Evolutionary conservation across 2,797 vertebrate species (phyloP).

Genomic region (Premnoplex brunnescens): DNA sequence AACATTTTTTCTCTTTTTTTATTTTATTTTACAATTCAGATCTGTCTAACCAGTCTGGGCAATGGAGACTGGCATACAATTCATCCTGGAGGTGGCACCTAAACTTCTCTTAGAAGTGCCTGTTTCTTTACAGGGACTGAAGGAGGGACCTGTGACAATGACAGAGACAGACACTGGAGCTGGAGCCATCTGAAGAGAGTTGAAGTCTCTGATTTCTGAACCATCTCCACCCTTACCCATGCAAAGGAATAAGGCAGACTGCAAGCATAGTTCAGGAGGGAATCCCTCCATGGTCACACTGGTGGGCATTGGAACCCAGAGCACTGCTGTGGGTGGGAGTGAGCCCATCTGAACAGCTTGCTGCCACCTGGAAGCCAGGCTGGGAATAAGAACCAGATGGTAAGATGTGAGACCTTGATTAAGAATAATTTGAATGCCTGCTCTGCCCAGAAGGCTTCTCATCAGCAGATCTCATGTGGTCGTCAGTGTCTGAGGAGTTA

Average conservation of each 20-base stretch:
- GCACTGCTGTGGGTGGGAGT: background rate
- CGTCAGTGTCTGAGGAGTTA: background rate
- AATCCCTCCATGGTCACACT: accelerated
- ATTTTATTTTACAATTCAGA: background rate
- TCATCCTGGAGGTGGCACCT: background rate
- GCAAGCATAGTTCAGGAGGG: background rate
- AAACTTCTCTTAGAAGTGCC: background rate
- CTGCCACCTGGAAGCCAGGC: background rate
- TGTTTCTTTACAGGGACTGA: background rate
- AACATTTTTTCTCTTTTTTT: too few species aligned
- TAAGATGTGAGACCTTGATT: background rate
- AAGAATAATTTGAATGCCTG: background rate
- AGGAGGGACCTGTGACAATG: background rate
- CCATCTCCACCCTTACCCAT: background rate
- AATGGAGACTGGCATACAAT: background rate
- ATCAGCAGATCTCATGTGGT: background rate
- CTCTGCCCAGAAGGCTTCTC: background rate
- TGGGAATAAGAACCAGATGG: background rate
- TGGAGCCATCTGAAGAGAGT: background rate
- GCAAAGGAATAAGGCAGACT: background rate
- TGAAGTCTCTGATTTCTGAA: background rate
- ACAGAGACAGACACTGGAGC: background rate
- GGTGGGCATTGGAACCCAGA: background rate
- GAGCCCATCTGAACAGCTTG: background rate
- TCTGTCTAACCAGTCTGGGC: background rate